These are phyloP conservation scores for Typhlichthys subterraneus DNA, from an alignment of 2,797 vertebrate genomes.

Conservation along the genomic window DNA sequence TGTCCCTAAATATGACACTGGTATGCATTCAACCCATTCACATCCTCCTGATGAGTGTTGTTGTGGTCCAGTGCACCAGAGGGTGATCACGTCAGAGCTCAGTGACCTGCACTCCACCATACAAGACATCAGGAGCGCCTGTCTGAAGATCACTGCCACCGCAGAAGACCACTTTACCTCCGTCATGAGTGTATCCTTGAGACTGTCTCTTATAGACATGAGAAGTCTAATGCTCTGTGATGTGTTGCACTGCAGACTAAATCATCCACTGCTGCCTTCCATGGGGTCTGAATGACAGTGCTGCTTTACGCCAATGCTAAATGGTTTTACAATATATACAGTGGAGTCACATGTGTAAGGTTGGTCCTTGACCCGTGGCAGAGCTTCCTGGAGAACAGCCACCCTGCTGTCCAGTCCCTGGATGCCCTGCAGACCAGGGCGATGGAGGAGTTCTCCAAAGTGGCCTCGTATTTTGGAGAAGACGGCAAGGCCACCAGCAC, in stretches of 20 bases:
- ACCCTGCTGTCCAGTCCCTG: conserved; percentile 87
- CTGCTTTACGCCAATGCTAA: background rate
- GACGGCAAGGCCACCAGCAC: conserved; percentile 89
- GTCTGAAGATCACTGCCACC: conserved; percentile 84
- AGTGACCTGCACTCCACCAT: conserved; percentile 89
- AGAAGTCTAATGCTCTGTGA: too few relatives aligned
- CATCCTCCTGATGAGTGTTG: background rate
- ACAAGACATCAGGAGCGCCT: conserved; percentile 89
- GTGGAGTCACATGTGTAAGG: background rate
- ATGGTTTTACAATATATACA: background rate
- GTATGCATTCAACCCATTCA: too few relatives aligned
- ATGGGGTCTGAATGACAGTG: too few relatives aligned
- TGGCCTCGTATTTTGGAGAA: conserved; percentile 92
- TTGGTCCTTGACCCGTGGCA: conserved; percentile 59
- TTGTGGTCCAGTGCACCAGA: conserved; percentile 87
- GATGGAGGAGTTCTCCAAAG: conserved; percentile 90
- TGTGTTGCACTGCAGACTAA: too few relatives aligned
- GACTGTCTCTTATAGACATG: background rate
- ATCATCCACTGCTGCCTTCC: too few relatives aligned
- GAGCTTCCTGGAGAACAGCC: conserved; percentile 95
- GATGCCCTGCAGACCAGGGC: conserved; percentile 89
- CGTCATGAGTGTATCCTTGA: conserved; percentile 90
- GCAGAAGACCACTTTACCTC: conserved; percentile 89
- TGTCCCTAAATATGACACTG: too few relatives aligned
- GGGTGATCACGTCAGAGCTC: conserved; percentile 86